Percentiles rank a stretch among this genome's conserved stretches.
These are phyloP conservation scores for Charanyca ferruginea DNA, from an alignment of 2,888 invertebrate species.

Conservation along the genomic window DNA sequence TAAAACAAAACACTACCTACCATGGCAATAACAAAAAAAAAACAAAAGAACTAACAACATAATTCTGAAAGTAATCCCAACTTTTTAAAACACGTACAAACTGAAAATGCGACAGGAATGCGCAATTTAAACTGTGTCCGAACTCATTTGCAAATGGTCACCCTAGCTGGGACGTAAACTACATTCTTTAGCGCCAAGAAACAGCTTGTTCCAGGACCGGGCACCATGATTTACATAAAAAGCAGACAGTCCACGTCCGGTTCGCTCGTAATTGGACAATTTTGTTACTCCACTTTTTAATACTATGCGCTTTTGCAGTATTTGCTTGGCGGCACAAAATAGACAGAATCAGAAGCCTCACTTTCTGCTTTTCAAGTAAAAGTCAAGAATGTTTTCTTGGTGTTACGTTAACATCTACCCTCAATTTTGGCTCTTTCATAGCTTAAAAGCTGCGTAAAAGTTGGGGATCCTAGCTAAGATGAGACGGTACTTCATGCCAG, in stretches of 20 bases:
- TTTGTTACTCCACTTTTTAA: slow-evolving; percentile 60
- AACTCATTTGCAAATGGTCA: slow-evolving; percentile 61
- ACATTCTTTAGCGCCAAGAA: slow-evolving; percentile 54
- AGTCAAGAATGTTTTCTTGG: too few species aligned
- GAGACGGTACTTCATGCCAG: too few species aligned
- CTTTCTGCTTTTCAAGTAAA: neutral
- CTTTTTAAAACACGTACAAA: slow-evolving; percentile 52
- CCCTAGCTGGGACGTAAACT: slow-evolving; percentile 56
- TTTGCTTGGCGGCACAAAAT: slow-evolving; percentile 26
- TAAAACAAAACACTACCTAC: slow-evolving; percentile 3
- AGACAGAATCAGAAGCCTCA: neutral
- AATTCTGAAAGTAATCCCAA: slow-evolving; percentile 43
- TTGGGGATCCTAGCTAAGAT: too few species aligned
- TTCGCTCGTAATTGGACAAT: slow-evolving; percentile 60
- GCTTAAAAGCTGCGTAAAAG: too few species aligned
- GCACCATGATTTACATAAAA: slow-evolving; percentile 63
- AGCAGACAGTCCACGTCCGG: slow-evolving; percentile 57
- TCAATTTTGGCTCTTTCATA: too few species aligned
- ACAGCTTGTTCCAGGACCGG: slow-evolving; percentile 56
- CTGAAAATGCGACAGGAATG: slow-evolving; percentile 55
- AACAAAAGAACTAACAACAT: slow-evolving; percentile 29
- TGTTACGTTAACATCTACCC: too few species aligned
- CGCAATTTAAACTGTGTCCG: slow-evolving; percentile 57
- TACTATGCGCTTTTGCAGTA: slow-evolving; percentile 56
- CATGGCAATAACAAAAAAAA: neutral